Conservation (phyloP, 2,888 invertebrate genomes). For the Eristalinus sepulchralis region DNA sequence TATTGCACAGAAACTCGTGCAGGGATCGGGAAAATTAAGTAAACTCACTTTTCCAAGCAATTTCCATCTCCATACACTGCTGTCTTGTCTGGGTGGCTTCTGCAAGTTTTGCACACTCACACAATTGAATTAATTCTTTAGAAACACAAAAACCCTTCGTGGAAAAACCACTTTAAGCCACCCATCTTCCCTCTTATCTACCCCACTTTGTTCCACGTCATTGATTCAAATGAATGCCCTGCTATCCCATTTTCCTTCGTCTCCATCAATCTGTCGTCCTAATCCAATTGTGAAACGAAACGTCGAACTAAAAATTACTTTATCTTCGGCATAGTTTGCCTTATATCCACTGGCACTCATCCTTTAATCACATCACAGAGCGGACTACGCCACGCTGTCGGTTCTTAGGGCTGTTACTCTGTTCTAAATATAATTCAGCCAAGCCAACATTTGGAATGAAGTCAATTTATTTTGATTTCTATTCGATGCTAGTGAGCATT, state of each 20-base stretch:
- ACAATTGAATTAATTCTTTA: slow-evolving; percentile 47
- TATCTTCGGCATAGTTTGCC: slow-evolving; percentile 46
- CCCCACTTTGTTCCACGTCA: slow-evolving; percentile 48
- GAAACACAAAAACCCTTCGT: slow-evolving; percentile 29
- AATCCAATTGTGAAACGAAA: slow-evolving; percentile 70
- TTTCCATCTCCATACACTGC: background rate
- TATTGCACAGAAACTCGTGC: background rate
- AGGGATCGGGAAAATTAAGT: slow-evolving; percentile 5
- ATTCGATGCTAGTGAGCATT: too few relatives aligned
- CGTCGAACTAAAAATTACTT: slow-evolving; percentile 69
- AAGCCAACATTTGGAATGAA: background rate
- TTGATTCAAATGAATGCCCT: slow-evolving; percentile 54
- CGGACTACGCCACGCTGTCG: background rate
- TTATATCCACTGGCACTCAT: slow-evolving; percentile 35
- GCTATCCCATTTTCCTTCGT: slow-evolving; percentile 39
- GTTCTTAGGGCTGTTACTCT: background rate
- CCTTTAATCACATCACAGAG: slow-evolving; percentile 28
- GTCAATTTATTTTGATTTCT: too few relatives aligned
- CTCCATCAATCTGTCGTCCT: slow-evolving; percentile 51
- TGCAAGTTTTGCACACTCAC: slow-evolving; percentile 21
- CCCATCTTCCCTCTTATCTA: slow-evolving; percentile 44
- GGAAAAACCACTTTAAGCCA: slow-evolving; percentile 43
- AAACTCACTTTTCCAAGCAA: slow-evolving; percentile 3
- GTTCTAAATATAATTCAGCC: slow-evolving; percentile 1
- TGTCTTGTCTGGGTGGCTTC: background rate